Evolutionary conservation across 2,113 vertebrate genomes (phyloP).

Genomic region (Xenus cinereus): DNA sequence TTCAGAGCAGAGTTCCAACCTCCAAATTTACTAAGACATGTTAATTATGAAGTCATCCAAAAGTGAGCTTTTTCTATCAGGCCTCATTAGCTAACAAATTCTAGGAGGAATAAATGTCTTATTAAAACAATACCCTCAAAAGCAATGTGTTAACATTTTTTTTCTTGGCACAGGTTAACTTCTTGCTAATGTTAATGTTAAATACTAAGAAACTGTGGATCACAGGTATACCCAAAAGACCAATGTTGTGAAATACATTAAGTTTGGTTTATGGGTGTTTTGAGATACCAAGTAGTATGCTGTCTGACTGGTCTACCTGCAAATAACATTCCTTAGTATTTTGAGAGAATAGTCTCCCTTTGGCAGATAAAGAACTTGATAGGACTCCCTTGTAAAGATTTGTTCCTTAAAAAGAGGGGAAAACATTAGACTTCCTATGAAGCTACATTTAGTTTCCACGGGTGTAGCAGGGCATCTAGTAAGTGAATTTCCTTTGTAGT

Average conservation of each 20-base stretch:
- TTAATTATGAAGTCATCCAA: conserved; percentile 4
- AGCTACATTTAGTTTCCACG: background rate
- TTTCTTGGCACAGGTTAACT: conserved; percentile 10
- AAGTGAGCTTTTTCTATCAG: background rate
- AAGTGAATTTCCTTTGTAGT: background rate
- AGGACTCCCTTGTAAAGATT: background rate
- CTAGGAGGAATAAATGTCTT: conserved; percentile 11
- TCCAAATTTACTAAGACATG: background rate
- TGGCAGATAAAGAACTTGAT: background rate
- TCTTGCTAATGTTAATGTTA: conserved; percentile 11
- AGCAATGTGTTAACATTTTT: background rate
- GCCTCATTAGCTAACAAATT: conserved; percentile 34
- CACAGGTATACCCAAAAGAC: background rate
- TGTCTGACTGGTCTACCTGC: background rate
- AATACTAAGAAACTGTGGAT: background rate
- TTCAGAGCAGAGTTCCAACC: background rate
- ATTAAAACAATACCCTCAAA: conserved; percentile 20
- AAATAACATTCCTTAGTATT: background rate
- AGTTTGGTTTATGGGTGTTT: background rate
- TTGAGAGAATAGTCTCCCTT: background rate
- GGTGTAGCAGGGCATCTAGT: background rate
- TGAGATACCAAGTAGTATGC: background rate
- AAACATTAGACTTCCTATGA: background rate
- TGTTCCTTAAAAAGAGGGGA: background rate
- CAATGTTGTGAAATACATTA: background rate